Evolutionary conservation across 2,113 vertebrate species (phyloP).

Genomic region (Chionodraco myersi): DNA sequence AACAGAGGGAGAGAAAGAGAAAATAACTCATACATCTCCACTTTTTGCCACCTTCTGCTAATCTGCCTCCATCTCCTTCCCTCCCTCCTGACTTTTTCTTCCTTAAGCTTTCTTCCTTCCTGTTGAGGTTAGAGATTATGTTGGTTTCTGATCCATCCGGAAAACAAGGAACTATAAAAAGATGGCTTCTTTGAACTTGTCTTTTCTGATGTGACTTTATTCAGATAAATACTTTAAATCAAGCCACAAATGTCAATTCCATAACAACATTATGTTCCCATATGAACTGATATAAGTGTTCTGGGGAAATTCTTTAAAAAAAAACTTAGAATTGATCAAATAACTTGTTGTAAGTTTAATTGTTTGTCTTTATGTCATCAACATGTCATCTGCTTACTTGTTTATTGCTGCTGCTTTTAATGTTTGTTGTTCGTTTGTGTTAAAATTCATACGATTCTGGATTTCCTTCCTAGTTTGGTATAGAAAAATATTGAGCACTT

Average conservation of each 20-base stretch:
- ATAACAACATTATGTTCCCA: neutral
- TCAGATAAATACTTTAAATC: conserved; percentile 10
- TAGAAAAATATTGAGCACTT: neutral
- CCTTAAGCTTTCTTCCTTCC: neutral
- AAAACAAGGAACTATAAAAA: neutral
- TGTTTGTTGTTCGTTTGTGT: neutral
- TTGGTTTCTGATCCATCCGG: neutral
- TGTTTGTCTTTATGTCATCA: neutral
- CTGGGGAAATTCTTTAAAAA: neutral
- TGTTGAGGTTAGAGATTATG: conserved; percentile 2
- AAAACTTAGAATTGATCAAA: neutral
- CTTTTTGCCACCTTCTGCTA: conserved; percentile 36
- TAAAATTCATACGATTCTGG: neutral
- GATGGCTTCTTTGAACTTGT: neutral
- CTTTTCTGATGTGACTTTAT: conserved; percentile 2
- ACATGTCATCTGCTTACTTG: neutral
- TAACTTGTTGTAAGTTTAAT: too few species aligned
- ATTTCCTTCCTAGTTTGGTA: neutral
- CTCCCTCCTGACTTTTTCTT: neutral
- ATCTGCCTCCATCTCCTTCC: conserved; percentile 24
- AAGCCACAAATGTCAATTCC: neutral
- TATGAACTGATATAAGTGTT: neutral
- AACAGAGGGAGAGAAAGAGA: conserved; percentile 32
- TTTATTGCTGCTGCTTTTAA: neutral
- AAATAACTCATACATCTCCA: conserved; percentile 21